phyloP scores from a whole-genome alignment of 2,113 vertebrate species.

The Solenodon paradoxus region DNA sequence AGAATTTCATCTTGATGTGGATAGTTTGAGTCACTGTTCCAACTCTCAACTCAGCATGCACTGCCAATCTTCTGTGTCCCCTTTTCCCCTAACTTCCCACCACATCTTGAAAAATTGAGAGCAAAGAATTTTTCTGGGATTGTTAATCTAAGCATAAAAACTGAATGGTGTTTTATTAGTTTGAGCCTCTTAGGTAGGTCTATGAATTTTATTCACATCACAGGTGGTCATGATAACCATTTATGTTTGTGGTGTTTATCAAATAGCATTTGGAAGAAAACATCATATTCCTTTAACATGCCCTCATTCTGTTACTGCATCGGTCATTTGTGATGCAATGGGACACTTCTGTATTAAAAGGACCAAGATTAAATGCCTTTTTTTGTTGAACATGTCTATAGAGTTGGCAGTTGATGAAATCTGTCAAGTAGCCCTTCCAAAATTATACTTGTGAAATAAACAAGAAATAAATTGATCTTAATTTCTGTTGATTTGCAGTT shows the following conservation, averaged over 20 bases:
- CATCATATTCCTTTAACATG: constrained; percentile 62
- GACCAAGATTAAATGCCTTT: constrained; percentile 71
- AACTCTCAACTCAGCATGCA: not conserved
- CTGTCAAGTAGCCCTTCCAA: constrained; percentile 81
- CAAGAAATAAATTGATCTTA: constrained; percentile 84
- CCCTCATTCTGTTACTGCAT: constrained; percentile 76
- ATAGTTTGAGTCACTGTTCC: not conserved
- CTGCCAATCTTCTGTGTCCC: constrained; percentile 24
- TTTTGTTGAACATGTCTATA: constrained; percentile 79
- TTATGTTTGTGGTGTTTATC: constrained; percentile 65
- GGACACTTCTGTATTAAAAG: constrained; percentile 77
- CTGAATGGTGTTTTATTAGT: not conserved
- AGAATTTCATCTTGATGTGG: not conserved
- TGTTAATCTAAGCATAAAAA: constrained; percentile 8
- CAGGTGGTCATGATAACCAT: constrained; percentile 65
- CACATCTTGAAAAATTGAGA: not conserved
- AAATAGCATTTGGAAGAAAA: constrained; percentile 68
- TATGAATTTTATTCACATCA: constrained; percentile 74
- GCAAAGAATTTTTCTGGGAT: not conserved
- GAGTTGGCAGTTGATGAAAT: constrained; percentile 79
- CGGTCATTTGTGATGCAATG: constrained; percentile 75
- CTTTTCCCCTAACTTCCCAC: not conserved
- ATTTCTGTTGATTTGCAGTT: constrained; percentile 81
- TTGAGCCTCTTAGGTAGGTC: constrained; percentile 17
- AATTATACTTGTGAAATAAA: constrained; percentile 84